A percentile compares a stretch with the other conserved stretches of the same genome.
phyloP scores from a whole-genome alignment of 2,797 vertebrate genomes.

The Gymnoscopelus braueri region DNA sequence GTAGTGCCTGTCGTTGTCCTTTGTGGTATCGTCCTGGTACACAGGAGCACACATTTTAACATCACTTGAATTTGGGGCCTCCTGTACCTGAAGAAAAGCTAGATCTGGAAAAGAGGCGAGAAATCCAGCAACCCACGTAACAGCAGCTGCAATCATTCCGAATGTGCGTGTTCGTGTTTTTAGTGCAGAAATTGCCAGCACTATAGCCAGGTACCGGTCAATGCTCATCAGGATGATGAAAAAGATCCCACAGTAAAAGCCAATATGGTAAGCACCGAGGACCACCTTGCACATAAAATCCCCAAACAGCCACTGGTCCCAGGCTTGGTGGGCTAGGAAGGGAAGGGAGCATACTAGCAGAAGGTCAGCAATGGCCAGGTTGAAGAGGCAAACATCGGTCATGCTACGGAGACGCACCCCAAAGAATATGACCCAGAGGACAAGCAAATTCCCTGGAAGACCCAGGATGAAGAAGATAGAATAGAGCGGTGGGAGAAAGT shows the following conservation, averaged over 20 bases:
- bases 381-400: slow-evolving; percentile 91
- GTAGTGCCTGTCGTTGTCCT: slow-evolving; percentile 30
- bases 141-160: slow-evolving; percentile 78
- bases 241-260: slow-evolving; percentile 90
- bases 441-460: slow-evolving; percentile 84
- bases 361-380: slow-evolving; percentile 88
- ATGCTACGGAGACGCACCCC: slow-evolving; percentile 87
- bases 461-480: slow-evolving; percentile 85
- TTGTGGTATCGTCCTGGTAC: accelerated
- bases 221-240: slow-evolving; percentile 93
- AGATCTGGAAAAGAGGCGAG: slow-evolving; percentile 84
- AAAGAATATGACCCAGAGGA: slow-evolving; percentile 85
- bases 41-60: slow-evolving; percentile 1
- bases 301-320: slow-evolving; percentile 88
- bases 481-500: slow-evolving; percentile 84
- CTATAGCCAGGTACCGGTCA: slow-evolving; percentile 91
- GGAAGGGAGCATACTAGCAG: slow-evolving; percentile 89
- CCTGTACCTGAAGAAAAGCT: slow-evolving; percentile 69
- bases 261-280: slow-evolving; percentile 83
- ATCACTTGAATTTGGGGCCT: not conserved
- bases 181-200: slow-evolving; percentile 86
- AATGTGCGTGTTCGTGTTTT: slow-evolving; percentile 81
- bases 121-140: slow-evolving; percentile 83
- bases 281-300: slow-evolving; percentile 84
- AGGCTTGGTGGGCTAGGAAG: slow-evolving; percentile 86